These are phyloP conservation scores for Terrapene triunguis DNA, from an alignment of 2,113 vertebrate genomes.

Conservation along the genomic window DNA sequence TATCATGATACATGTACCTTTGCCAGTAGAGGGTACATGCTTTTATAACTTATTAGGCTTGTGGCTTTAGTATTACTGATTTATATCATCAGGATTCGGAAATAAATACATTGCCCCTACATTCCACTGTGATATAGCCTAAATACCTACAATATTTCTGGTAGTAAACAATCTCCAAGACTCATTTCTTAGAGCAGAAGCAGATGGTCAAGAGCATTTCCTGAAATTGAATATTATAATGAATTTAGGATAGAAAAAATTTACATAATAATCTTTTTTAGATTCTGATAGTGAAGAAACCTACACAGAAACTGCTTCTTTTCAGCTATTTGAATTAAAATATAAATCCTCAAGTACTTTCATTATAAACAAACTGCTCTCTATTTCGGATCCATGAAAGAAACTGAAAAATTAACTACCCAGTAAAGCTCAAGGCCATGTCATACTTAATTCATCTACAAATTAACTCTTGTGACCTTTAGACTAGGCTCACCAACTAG, in stretches of 20 bases:
- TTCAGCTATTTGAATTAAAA: conserved; percentile 41
- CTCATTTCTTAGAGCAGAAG: conserved; percentile 57
- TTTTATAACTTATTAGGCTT: fast-evolving
- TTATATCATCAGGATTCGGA: not conserved
- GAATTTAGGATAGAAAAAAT: conserved; percentile 57
- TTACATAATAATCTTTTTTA: conserved; percentile 74
- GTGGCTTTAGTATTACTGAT: fast-evolving
- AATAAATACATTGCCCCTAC: not conserved
- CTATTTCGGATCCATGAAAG: not conserved
- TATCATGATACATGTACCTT: not conserved
- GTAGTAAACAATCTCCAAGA: conserved; percentile 62
- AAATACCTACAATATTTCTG: conserved; percentile 35
- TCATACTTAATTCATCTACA: not conserved
- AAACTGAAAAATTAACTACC: conserved; percentile 54
- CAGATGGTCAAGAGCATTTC: conserved; percentile 76
- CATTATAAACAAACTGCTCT: conserved; percentile 64
- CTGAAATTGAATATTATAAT: conserved; percentile 76
- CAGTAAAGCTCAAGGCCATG: conserved; percentile 3
- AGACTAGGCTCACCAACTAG: fast-evolving
- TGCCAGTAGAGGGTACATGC: no score
- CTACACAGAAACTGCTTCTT: conserved; percentile 54
- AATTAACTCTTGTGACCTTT: fast-evolving
- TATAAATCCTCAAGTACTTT: conserved; percentile 49
- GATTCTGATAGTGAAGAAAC: conserved; percentile 52
- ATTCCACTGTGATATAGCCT: not conserved